phyloP scores from a whole-genome alignment of 2,888 invertebrate genomes.

The Allophyes oxyacanthae region DNA sequence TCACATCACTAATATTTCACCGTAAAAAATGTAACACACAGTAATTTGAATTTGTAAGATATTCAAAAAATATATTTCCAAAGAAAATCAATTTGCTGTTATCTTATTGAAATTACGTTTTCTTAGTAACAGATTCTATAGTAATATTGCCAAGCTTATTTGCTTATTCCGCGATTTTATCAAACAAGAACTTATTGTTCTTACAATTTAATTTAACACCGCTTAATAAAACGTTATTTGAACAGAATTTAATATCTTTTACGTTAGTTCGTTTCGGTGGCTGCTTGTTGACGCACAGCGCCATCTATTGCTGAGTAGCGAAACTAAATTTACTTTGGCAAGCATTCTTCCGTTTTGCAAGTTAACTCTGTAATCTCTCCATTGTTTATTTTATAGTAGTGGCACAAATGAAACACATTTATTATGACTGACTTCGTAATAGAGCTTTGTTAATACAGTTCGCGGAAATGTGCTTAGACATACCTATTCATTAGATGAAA shows the following conservation, averaged over 20 bases:
- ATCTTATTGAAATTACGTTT: constrained; percentile 37
- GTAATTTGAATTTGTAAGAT: constrained; percentile 14
- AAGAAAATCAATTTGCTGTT: constrained; percentile 28
- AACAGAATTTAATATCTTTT: constrained; percentile 6
- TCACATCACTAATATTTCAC: constrained; percentile 13
- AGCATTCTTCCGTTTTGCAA: constrained; percentile 6
- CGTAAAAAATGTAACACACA: neutral
- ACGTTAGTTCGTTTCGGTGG: neutral
- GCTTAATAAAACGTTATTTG: constrained; percentile 24
- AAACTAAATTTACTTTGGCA: constrained; percentile 26
- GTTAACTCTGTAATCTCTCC: constrained; percentile 11
- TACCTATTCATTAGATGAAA: constrained; percentile 34
- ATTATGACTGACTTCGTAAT: constrained; percentile 36
- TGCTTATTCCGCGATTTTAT: constrained; percentile 13
- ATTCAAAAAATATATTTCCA: constrained; percentile 13
- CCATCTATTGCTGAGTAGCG: constrained; percentile 52
- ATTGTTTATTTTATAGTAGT: constrained; percentile 47
- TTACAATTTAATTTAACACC: constrained; percentile 35
- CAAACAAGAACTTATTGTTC: constrained; percentile 33
- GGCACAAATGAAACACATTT: constrained; percentile 44
- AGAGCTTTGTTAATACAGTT: constrained; percentile 24
- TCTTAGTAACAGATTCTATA: constrained; percentile 14
- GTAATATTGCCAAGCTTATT: constrained; percentile 11
- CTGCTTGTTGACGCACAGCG: constrained; percentile 32
- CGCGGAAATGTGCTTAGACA: constrained; percentile 24